A percentile compares a stretch with the other conserved stretches of the same genome.
phyloP scores from a whole-genome alignment of 2,797 vertebrate species.

The Epinephelus coioides region DNA sequence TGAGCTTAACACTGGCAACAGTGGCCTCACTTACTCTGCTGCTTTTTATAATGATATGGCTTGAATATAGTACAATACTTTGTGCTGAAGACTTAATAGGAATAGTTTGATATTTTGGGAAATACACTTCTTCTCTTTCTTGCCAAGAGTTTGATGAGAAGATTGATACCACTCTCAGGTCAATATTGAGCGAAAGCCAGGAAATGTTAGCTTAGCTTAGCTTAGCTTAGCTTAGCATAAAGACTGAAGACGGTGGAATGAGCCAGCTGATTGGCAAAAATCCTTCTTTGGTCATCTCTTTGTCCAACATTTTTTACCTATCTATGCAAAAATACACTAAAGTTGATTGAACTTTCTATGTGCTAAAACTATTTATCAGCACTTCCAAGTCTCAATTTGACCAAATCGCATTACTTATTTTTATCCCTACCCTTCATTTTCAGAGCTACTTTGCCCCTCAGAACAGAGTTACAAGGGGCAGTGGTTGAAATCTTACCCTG shows the following conservation, averaged over 20 bases:
- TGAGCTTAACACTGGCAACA: background rate
- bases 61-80: background rate
- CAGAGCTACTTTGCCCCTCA: too few relatives aligned
- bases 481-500: too few relatives aligned
- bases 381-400: background rate
- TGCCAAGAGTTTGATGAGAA: background rate
- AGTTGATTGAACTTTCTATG: background rate
- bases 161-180: background rate
- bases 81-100: background rate
- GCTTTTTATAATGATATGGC: background rate
- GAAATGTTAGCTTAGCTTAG: background rate
- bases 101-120: background rate
- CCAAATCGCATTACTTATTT: too few relatives aligned
- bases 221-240: background rate
- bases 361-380: background rate
- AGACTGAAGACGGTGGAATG: background rate
- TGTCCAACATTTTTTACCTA: background rate
- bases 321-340: background rate
- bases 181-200: background rate
- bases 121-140: background rate
- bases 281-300: background rate
- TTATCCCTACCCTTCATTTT: too few relatives aligned
- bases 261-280: background rate
- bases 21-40: background rate
- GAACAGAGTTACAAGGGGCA: too few relatives aligned